A percentile compares a stretch with the other conserved stretches of the same genome.
phyloP scores from a whole-genome alignment of 2,888 invertebrate genomes.

The Digitonthophagus gazella region DNA sequence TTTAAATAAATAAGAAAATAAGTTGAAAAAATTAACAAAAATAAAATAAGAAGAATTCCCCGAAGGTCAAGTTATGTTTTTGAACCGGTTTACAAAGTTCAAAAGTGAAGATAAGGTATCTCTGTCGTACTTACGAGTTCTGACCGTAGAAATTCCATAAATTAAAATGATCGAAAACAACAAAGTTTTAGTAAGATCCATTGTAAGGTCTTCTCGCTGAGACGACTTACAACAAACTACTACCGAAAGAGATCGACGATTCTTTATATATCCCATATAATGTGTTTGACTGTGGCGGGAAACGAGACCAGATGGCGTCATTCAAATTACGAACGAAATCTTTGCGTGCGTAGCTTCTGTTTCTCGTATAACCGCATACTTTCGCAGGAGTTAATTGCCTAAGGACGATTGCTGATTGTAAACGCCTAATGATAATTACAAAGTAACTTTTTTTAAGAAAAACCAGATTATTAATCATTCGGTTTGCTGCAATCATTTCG shows the following conservation, averaged over 20 bases:
- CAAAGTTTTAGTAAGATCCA: background rate
- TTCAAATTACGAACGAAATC: background rate
- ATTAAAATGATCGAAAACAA: background rate
- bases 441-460: background rate
- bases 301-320: background rate
- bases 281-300: background rate
- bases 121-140: background rate
- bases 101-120: background rate
- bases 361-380: background rate
- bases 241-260: background rate
- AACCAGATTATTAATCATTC: too few species aligned
- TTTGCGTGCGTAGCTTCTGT: background rate
- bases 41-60: background rate
- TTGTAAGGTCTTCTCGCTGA: background rate
- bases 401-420: background rate
- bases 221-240: background rate
- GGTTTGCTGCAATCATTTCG: too few species aligned
- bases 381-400: background rate
- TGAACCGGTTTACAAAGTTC: background rate
- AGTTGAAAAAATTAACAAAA: too few species aligned
- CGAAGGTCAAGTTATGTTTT: background rate
- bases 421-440: background rate
- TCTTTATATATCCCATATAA: background rate
- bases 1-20: too few species aligned
- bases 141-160: background rate